A percentile compares a stretch with the other conserved stretches of the same genome.
phyloP scores from a whole-genome alignment of 2,113 vertebrate species.

The Empidonax alnorum region DNA sequence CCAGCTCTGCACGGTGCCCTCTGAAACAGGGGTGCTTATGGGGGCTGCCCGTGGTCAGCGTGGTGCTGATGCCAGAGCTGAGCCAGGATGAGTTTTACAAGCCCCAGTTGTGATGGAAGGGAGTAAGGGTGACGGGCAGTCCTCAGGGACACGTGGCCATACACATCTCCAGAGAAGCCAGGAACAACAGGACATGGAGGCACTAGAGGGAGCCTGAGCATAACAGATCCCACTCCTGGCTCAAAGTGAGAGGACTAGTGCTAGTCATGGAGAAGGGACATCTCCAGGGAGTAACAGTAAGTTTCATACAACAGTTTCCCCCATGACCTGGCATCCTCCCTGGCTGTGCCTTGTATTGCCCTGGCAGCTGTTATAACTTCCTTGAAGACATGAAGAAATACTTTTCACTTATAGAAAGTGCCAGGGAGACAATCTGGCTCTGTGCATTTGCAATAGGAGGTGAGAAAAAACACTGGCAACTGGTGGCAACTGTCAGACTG shows the following conservation, averaged over 20 bases:
- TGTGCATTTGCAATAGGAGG: background rate
- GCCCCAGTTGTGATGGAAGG: background rate
- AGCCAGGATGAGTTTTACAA: background rate
- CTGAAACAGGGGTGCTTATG: background rate
- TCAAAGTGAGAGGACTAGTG: background rate
- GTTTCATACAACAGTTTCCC: background rate
- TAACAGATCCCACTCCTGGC: background rate
- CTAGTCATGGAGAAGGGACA: background rate
- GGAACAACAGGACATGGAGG: background rate
- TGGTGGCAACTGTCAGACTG: background rate
- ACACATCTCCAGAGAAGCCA: background rate
- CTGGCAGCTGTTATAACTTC: background rate
- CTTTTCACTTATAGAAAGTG: background rate
- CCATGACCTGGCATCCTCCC: background rate
- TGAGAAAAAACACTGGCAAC: background rate
- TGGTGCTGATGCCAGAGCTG: fast-evolving
- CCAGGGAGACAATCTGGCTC: background rate
- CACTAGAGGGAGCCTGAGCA: slow-evolving; percentile 65
- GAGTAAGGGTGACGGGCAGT: background rate
- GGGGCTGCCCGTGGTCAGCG: fast-evolving
- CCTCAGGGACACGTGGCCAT: background rate
- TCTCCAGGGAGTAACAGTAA: background rate
- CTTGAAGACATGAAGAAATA: background rate
- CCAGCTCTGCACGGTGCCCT: background rate
- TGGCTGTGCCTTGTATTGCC: background rate